Conservation (phyloP, 2,888 invertebrate genomes). For the Caenorhabditis zanzibari region DNA sequence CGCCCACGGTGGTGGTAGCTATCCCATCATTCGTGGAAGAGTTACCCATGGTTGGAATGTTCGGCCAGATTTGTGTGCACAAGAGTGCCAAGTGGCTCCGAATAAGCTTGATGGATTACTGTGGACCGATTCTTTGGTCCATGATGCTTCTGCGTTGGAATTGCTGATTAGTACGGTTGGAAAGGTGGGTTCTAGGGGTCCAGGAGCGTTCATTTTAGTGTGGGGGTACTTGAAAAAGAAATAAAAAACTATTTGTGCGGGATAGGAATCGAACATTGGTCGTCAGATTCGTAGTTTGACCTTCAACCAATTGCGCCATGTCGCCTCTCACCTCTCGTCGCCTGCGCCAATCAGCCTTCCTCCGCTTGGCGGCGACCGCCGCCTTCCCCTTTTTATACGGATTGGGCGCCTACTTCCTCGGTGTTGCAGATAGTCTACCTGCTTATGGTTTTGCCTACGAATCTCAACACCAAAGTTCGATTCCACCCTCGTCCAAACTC, state of each 20-base stretch:
- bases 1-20: constrained; percentile 86
- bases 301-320: neutral
- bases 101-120: constrained; percentile 84
- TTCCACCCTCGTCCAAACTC: neutral
- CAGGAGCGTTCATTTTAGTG: neutral
- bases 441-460: neutral
- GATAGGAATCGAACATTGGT: neutral
- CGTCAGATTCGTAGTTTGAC: neutral
- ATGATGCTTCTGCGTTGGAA: constrained; percentile 85
- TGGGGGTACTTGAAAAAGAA: neutral
- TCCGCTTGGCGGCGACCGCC: neutral
- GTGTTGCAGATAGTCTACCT: neutral
- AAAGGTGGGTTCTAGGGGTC: constrained; percentile 82
- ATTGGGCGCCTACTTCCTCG: too few relatives aligned
- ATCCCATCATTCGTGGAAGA: constrained; percentile 86
- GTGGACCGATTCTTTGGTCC: constrained; percentile 86
- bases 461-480: constrained; percentile 5
- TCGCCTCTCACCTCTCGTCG: neutral
- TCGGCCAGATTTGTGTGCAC: constrained; percentile 86
- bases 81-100: constrained; percentile 84
- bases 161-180: constrained; percentile 85
- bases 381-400: neutral
- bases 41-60: constrained; percentile 85
- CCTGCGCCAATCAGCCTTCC: neutral
- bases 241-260: neutral